Evolutionary conservation across 2,113 vertebrate genomes (phyloP), one percentile per base, ranked within the genome.

Genomic region (Corvus hawaiiensis): DNA sequence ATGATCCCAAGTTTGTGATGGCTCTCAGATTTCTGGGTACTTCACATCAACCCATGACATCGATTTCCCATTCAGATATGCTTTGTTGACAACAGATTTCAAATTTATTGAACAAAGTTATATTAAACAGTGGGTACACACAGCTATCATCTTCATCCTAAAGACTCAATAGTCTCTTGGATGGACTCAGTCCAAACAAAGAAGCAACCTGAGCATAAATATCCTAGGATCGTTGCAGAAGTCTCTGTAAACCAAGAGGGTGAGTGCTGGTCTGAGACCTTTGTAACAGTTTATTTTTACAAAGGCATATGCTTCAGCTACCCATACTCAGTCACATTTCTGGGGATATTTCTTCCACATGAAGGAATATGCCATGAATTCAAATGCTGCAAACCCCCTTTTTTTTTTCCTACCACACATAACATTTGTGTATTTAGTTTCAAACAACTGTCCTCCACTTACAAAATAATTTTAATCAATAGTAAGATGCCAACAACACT

Each of bases 171-270:
- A 78, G n/a, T 69, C 32, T 67, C 66, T 83, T 63, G 39, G 15
- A 72, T 1, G 2, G 35, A 43, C 43, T 8, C 6, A 71, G 19
- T 37, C 28, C 24, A 80, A 84, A 64, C 8, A 23, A 72, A 83
- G 27, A 80, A 68, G 35, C 8, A 80, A 30, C 4, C 13, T 83
- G 41, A 67, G 46, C 4, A 58, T 21, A 32, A 63, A 69, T 44
- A 58, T 26, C 18, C 37, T 23, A 62, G 22, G 9, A 54, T 19
- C 19, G 33, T 1, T 88, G 62, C 33, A 75, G 51, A 69, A 63
- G 21, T 49, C 32, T 75, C n/a, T 54, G n/a, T 0, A 0, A 55
- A 68, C 9, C 24, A 41, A 32, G 33, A 49, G 26, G 5, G 8
- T 11, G 37, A 14, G 5, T n/a, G 16, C 35, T 80, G 10, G 4